A percentile compares a stretch with the other conserved stretches of the same genome.
phyloP scores from a whole-genome alignment of 2,113 vertebrate species.

The Epinephelus lanceolatus region DNA sequence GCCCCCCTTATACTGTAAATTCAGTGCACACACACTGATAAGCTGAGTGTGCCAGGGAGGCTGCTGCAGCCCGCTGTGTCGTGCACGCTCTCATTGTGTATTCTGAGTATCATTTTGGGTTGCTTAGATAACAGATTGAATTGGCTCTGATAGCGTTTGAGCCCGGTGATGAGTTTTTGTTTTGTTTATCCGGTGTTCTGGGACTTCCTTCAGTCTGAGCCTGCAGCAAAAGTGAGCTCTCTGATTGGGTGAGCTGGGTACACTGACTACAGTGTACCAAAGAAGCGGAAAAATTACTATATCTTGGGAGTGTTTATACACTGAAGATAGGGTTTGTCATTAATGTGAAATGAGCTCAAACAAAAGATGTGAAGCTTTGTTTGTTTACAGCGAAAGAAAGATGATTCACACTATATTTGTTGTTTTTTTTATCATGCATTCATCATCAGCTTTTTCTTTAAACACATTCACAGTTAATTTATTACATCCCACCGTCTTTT shows the following conservation, averaged over 20 bases:
- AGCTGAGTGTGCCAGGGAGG: slow-evolving; percentile 1
- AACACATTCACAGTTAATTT: slow-evolving; percentile 7
- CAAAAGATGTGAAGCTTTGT: slow-evolving; percentile 6
- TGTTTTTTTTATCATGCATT: neutral
- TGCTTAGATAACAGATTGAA: slow-evolving; percentile 52
- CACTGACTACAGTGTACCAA: neutral
- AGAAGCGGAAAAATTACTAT: neutral
- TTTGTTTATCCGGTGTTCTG: slow-evolving; percentile 53
- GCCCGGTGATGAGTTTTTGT: slow-evolving; percentile 51
- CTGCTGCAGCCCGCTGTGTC: slow-evolving; percentile 25
- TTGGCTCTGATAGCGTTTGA: slow-evolving; percentile 28
- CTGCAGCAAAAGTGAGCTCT: slow-evolving; percentile 48
- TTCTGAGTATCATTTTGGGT: slow-evolving; percentile 19
- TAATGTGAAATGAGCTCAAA: neutral
- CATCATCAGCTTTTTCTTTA: neutral
- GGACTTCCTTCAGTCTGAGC: slow-evolving; percentile 46
- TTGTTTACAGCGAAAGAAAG: neutral
- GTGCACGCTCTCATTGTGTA: slow-evolving; percentile 30
- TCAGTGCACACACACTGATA: neutral
- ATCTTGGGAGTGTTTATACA: neutral
- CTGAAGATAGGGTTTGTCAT: neutral
- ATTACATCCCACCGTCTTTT: slow-evolving; percentile 22
- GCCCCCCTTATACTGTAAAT: neutral
- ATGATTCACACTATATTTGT: neutral
- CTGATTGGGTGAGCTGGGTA: slow-evolving; percentile 42